Evolutionary conservation across 2,113 vertebrate species (phyloP).

Genomic region (Rhinoptilus africanus): DNA sequence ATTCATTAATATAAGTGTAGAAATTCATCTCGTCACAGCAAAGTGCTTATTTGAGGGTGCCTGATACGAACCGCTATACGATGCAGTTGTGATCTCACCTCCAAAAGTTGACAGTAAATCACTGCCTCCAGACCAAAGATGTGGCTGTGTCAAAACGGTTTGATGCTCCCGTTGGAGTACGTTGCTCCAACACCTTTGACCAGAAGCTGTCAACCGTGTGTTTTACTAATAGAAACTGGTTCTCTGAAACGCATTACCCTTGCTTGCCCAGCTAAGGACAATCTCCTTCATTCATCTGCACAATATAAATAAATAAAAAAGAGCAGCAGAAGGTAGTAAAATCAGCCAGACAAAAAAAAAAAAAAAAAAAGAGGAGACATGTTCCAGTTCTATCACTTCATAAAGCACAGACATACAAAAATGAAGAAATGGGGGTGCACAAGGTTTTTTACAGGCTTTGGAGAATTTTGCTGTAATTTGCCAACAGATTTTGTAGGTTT

Average conservation of each 20-base stretch:
- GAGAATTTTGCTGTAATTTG: constrained; percentile 3
- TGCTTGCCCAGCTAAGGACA: background rate
- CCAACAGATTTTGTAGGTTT: background rate
- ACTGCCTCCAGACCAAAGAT: background rate
- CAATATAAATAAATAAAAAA: background rate
- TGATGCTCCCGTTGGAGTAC: background rate
- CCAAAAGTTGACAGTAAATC: background rate
- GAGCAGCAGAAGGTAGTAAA: constrained; percentile 2
- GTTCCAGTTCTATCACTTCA: constrained; percentile 55
- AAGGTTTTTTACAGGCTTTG: background rate
- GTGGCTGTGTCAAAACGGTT: background rate
- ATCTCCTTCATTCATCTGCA: constrained; percentile 36
- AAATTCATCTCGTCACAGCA: background rate
- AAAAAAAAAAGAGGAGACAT: background rate
- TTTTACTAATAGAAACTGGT: background rate
- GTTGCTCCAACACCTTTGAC: background rate
- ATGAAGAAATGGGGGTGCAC: background rate
- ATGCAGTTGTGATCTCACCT: background rate
- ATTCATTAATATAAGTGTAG: background rate
- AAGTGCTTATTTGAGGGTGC: background rate
- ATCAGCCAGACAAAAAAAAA: background rate
- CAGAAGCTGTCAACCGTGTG: background rate
- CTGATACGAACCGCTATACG: fast-evolving
- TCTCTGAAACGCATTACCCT: constrained; percentile 19
- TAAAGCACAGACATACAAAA: constrained; percentile 49